Evolutionary conservation across 2,888 invertebrate species (phyloP).

Genomic region (Entomobrya proxima): DNA sequence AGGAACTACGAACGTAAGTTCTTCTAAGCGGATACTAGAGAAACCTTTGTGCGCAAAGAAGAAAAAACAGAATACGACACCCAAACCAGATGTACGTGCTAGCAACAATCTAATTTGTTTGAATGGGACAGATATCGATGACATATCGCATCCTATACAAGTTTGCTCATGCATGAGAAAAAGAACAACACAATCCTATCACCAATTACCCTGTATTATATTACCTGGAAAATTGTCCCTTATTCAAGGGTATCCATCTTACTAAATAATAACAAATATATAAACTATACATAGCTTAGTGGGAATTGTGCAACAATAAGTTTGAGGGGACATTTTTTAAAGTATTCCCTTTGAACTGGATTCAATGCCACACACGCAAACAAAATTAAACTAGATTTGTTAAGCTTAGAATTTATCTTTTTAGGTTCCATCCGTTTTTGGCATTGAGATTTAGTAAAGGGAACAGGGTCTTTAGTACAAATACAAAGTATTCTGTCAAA

Average conservation of each 20-base stretch:
- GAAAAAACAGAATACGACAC: conserved; percentile 38
- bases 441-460: too few species aligned
- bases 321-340: background rate
- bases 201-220: conserved; percentile 60
- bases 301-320: background rate
- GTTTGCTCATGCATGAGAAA: conserved; percentile 59
- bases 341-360: background rate
- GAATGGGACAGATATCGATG: conserved; percentile 39
- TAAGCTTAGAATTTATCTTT: background rate
- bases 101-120: conserved; percentile 30
- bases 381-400: conserved; percentile 6
- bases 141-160: conserved; percentile 38
- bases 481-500: background rate
- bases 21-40: too few species aligned
- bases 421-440: background rate
- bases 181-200: conserved; percentile 69
- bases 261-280: background rate
- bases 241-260: conserved; percentile 27
- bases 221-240: conserved; percentile 56
- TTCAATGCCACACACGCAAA: background rate
- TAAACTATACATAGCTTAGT: background rate
- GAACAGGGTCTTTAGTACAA: too few species aligned
- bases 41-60: too few species aligned
- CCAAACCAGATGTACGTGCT: conserved; percentile 56
- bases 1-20: too few species aligned